Conservation (phyloP, 1,140 invertebrate species). For the Eufriesea mexicana region DNA sequence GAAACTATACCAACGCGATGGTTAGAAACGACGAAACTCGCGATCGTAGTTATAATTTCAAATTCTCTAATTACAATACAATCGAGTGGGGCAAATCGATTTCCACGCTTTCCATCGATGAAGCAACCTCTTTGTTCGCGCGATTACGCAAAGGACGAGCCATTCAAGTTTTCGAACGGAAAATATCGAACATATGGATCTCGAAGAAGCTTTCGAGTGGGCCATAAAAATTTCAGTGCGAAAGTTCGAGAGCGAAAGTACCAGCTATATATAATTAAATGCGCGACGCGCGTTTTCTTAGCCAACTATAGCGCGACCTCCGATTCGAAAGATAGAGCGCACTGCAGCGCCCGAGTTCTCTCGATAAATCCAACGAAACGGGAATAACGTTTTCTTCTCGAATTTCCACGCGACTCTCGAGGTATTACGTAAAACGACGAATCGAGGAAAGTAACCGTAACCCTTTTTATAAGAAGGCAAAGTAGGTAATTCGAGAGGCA, state of each 20-base stretch:
- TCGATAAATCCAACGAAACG: no score
- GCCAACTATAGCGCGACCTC: no score
- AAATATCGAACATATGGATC: constrained; percentile 2
- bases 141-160: background rate
- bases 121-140: background rate
- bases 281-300: background rate
- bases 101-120: background rate
- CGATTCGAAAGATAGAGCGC: no score
- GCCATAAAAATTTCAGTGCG: background rate
- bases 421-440: no score
- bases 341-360: no score
- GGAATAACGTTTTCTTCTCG: no score
- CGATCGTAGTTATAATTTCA: background rate
- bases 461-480: no score
- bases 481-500: no score
- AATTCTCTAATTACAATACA: constrained; percentile 1
- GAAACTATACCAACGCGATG: background rate
- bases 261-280: background rate
- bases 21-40: background rate
- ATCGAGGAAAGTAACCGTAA: no score
- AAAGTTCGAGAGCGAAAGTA: background rate
- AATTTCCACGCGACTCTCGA: no score
- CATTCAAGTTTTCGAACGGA: background rate
- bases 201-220: background rate
- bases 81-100: background rate